Percentiles rank a stretch among this genome's conserved stretches.
Evolutionary conservation across 2,113 vertebrate genomes (phyloP).

Genomic region (human (Homo sapiens)): DNA sequence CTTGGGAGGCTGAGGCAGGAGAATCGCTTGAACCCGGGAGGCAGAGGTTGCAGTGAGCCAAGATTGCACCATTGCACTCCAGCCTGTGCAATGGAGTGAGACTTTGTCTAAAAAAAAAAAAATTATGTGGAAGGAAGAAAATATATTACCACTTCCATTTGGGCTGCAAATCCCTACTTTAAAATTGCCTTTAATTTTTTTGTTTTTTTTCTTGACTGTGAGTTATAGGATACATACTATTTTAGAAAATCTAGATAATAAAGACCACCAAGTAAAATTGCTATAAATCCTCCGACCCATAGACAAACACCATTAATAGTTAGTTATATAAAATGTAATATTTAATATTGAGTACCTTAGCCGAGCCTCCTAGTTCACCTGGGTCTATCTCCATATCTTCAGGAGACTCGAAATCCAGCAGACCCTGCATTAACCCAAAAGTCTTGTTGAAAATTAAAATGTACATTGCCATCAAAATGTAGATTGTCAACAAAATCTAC

Average conservation of each 20-base stretch:
- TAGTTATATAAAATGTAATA: neutral
- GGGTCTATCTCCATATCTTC: constrained; percentile 35
- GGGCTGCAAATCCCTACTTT: neutral
- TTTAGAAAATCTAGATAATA: constrained; percentile 20
- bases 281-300: neutral
- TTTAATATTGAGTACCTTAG: constrained; percentile 53
- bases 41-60: too few relatives aligned
- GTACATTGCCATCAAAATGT: neutral
- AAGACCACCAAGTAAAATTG: neutral
- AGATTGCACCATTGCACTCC: too few relatives aligned
- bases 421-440: constrained; percentile 64
- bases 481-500: neutral
- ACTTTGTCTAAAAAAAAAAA: too few relatives aligned
- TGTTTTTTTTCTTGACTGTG: neutral
- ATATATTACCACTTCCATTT: neutral
- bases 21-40: too few relatives aligned
- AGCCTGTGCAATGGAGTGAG: too few relatives aligned
- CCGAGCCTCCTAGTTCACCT: neutral
- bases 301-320: neutral
- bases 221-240: neutral
- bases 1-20: too few relatives aligned
- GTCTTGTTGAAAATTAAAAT: constrained; percentile 22
- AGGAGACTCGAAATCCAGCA: constrained; percentile 59
- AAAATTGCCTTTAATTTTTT: constrained; percentile 29
- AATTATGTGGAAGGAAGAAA: neutral